Evolutionary conservation across 2,113 vertebrate genomes (phyloP), one percentile per base, ranked within the genome.

Genomic region (Psephotus haematonotus): DNA sequence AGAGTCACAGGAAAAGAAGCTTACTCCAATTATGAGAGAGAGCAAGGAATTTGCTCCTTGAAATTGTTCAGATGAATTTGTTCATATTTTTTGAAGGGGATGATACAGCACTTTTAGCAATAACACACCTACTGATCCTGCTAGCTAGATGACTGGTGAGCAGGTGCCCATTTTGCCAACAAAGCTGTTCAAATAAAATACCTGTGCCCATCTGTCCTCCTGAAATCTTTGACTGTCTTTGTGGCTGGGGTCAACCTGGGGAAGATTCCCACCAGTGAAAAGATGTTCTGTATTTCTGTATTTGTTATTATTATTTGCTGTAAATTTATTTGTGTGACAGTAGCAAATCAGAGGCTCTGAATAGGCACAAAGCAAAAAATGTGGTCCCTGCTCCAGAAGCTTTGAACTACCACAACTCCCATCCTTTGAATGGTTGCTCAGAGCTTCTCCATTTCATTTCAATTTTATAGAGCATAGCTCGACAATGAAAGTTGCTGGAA

Each of bases 1-100:
- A 16, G 28, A 2, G 1, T 14, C 27, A 5, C 0, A 0, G 62
- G 41, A 90, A 46, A 92, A 62, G 3, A 22, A 50, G 23, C 12
- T 74, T 35, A 47, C 52, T 63, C 17, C 43, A 46, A 7, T 31
- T 25, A 27, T 1, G 25, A 88, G 41, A 71, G 10, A 41, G 5
- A 17, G 9, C 20, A 46, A 77, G 46, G 55, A 86, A 68, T 86
- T 59, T 47, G 4, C 22, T 62, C 37, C 76, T 70, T 70, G 63
- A 59, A 83, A 88, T 70, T 12, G 25, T 14, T 47, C 28, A 23
- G 63, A 41, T 88, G 5, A 50, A 41, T 44, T 55, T 78, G 8
- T 49, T 70, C 47, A 7, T 78, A 6, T 31, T 31, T 68, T 93
- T 59, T 44, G 16, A 70, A 63, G 3, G 67, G 35, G 53, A 16